Base-by-base conservation (phyloP, 2,888 invertebrate species). In the Oeneis ivallda region DNA sequence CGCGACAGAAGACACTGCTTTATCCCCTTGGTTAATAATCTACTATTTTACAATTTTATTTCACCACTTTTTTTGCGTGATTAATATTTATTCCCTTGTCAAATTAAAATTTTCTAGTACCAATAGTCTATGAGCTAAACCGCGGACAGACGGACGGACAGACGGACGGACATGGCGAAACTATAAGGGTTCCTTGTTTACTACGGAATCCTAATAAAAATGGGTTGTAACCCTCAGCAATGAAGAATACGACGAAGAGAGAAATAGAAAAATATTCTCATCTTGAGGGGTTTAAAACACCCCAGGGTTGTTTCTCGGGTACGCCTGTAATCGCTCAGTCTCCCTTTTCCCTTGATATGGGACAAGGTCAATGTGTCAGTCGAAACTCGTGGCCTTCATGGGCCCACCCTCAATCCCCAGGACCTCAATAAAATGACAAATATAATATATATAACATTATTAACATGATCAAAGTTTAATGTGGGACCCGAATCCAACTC, bases 391-490 rank as follows among this genome's bases (percentile, higher is more conserved):
- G 56, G 56, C 56, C 56, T 41, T 56, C 56, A 56, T 41, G 39
- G 37, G 37, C 56, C 56, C 41, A 13, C 56, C 56, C 56, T 56
- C 39, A 19, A 56, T 56, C 56, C 56, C 56, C 19, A 39, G 56
- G 39, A 39, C 19, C 56, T 13, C 41, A 56, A 56, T 53, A 53
- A 53, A 53, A 53, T 37, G 37, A 26, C 41, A 56, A 19, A 41
- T 56, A 56, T 56, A 56, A 19, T 56, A 41, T 56, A 41, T 56
- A 56, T 56, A 19, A 56, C 56, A 56, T 56, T 56, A 56, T 56
- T 56, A 56, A 56, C 56, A 56, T 56, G 56, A 56, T 56, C 56
- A 56, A 56, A 56, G 56, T 56, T 56, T 56, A 56, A 56, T 56
- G 56, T 3, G 56, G 11, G 41, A 41, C 56, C 15, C 41, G 11